Evolutionary conservation across 2,888 invertebrate genomes (phyloP), one percentile per base, ranked within the genome.

Genomic region (Mactromeris polynyma): DNA sequence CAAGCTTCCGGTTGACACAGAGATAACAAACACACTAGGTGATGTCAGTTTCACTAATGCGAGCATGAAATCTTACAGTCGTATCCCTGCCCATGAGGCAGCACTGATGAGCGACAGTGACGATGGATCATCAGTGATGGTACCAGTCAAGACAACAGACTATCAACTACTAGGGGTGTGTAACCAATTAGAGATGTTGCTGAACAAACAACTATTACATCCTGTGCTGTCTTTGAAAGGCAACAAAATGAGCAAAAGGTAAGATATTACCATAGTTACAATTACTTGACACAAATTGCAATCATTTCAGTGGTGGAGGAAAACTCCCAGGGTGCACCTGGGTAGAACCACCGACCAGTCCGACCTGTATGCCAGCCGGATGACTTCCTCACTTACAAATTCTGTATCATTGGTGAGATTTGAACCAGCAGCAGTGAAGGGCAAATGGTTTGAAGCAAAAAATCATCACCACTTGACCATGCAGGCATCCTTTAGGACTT

Each of bases 111-210:
- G 78, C 0, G 87, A 89, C 21, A 86, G 88, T 77, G 87, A 87
- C 73, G 91, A 92, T 26, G 83, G 11, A 0, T 87, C 90, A 2
- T 33, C 73, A 9, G 73, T 82, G 36, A 78, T 81, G 31, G 81
- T 85, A 11, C 89, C 91, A 31, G 88, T 87, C 19, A 77, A 58
- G 42, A 82, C 82, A 31, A 94, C 94, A 51, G 96, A 96, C 87
- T 95, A 94, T 85, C 93, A 94, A 36, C 92, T 96, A n/a, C 92
- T 96, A 46, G 95, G 95, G 0, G 94, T 96, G 40, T 96, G 96
- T 87, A 95, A 93, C 85, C 96, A 96, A 87, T 91, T 96, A 11
- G 96, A 96, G 91, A 94, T 93, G 78, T 84, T 96, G 89, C 93
- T 96, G 33, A 95, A 95, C 85, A 93, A 95, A 90, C 93, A 92